These are phyloP conservation scores for Aradophagus sp. DNA, from an alignment of 1,140 invertebrate species.

Conservation along the genomic window DNA sequence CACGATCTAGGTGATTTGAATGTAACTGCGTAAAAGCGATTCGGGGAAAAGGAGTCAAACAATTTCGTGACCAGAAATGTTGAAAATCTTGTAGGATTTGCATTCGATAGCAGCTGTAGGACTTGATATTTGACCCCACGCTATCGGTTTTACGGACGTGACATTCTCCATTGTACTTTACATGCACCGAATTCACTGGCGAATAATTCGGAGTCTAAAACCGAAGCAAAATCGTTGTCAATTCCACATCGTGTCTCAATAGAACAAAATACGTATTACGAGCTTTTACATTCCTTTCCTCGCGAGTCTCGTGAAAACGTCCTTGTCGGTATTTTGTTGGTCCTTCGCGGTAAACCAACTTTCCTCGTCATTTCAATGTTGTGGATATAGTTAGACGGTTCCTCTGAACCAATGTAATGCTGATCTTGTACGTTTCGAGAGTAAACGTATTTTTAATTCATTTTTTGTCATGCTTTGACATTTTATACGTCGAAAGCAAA, in stretches of 20 bases:
- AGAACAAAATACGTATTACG: constrained; percentile 42
- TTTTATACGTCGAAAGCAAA: too few relatives aligned
- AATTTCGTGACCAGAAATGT: constrained; percentile 60
- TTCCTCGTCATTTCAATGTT: too few relatives aligned
- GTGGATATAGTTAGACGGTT: too few relatives aligned
- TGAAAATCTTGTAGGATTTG: constrained; percentile 59
- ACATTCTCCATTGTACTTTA: constrained; percentile 59
- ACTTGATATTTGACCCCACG: constrained; percentile 58
- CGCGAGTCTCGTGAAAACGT: too few relatives aligned
- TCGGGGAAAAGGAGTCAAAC: constrained; percentile 56
- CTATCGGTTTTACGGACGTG: constrained; percentile 59
- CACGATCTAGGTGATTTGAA: constrained; percentile 46
- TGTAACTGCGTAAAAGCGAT: constrained; percentile 53
- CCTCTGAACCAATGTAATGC: too few relatives aligned
- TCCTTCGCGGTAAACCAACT: too few relatives aligned
- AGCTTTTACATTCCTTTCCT: constrained; percentile 37
- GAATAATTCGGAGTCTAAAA: constrained; percentile 56
- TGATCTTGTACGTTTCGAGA: too few relatives aligned
- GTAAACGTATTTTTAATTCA: too few relatives aligned
- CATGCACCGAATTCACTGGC: constrained; percentile 57
- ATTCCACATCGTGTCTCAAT: constrained; percentile 50
- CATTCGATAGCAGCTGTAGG: constrained; percentile 57
- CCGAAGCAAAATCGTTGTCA: constrained; percentile 55
- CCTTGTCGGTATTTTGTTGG: too few relatives aligned
- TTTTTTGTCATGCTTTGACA: too few relatives aligned